Percentiles rank a stretch among this genome's conserved stretches.
Evolutionary conservation across 2,888 invertebrate species (phyloP).

Genomic region (Itoplectis maculator): DNA sequence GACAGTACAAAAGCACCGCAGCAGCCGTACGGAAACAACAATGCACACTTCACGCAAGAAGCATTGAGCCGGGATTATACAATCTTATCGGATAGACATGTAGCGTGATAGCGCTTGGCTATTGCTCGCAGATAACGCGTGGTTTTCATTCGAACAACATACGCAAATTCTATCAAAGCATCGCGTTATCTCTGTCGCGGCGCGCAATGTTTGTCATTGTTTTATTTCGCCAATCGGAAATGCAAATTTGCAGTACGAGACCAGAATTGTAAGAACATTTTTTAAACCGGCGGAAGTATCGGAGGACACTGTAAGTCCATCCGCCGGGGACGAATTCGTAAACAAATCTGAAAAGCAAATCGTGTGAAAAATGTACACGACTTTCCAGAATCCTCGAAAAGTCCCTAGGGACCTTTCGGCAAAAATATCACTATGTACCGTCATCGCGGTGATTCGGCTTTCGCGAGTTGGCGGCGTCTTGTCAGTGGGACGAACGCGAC

Average conservation of each 20-base stretch:
- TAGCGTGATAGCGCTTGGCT: neutral
- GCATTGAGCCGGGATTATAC: neutral
- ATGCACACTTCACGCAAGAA: neutral
- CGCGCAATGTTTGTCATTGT: too few species aligned
- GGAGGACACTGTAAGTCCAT: neutral
- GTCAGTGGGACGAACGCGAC: slow-evolving; percentile 50
- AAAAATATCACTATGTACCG: neutral
- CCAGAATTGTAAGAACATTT: neutral
- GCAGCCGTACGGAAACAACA: too few species aligned
- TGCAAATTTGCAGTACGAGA: neutral
- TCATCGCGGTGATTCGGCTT: neutral
- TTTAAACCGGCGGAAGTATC: neutral
- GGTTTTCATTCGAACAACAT: neutral
- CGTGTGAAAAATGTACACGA: too few species aligned
- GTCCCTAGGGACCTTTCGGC: neutral
- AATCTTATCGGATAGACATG: neutral
- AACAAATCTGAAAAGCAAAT: too few species aligned
- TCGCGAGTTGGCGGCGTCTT: slow-evolving; percentile 30
- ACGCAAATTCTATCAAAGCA: too few species aligned
- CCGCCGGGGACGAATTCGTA: too few species aligned
- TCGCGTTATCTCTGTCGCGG: too few species aligned
- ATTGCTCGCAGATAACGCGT: neutral
- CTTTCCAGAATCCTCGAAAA: too few species aligned
- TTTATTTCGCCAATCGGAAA: too few species aligned
- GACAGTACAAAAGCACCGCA: too few species aligned